Percentiles rank a stretch among this genome's conserved stretches.
phyloP scores from a whole-genome alignment of 2,797 vertebrate genomes.

The Mormyrops attenuatus region DNA sequence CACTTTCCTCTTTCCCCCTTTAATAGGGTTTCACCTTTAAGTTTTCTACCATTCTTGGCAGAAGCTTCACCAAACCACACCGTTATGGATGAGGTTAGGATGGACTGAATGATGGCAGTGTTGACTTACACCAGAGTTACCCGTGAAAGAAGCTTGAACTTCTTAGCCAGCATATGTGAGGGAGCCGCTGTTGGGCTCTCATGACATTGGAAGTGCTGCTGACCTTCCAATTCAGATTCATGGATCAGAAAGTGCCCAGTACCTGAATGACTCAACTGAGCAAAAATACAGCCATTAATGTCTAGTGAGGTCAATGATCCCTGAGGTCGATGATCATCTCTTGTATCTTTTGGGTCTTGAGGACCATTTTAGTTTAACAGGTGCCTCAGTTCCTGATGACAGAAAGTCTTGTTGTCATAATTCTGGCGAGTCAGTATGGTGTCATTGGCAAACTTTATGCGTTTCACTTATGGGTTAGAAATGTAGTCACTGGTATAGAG shows the following conservation, averaged over 20 bases:
- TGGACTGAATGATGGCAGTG: background rate
- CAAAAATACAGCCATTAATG: background rate
- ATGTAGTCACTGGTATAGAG: background rate
- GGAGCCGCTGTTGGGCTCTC: background rate
- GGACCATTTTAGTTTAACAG: background rate
- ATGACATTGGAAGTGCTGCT: background rate
- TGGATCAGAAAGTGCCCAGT: background rate
- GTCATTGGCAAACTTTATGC: background rate
- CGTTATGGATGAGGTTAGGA: background rate
- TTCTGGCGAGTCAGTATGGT: background rate
- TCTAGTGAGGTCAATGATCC: background rate
- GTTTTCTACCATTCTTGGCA: background rate
- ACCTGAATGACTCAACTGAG: background rate
- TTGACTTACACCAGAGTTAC: background rate
- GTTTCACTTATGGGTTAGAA: background rate
- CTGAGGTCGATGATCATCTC: background rate
- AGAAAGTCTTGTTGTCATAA: background rate
- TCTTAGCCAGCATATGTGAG: background rate
- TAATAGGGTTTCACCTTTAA: background rate
- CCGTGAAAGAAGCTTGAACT: background rate
- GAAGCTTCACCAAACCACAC: background rate
- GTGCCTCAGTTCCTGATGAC: background rate
- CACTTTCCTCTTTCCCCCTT: no score
- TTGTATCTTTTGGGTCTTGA: background rate
- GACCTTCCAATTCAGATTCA: background rate